A percentile compares a stretch with the other conserved stretches of the same genome.
Evolutionary conservation across 2,888 invertebrate genomes (phyloP).

Genomic region (Drosophila picticornis): DNA sequence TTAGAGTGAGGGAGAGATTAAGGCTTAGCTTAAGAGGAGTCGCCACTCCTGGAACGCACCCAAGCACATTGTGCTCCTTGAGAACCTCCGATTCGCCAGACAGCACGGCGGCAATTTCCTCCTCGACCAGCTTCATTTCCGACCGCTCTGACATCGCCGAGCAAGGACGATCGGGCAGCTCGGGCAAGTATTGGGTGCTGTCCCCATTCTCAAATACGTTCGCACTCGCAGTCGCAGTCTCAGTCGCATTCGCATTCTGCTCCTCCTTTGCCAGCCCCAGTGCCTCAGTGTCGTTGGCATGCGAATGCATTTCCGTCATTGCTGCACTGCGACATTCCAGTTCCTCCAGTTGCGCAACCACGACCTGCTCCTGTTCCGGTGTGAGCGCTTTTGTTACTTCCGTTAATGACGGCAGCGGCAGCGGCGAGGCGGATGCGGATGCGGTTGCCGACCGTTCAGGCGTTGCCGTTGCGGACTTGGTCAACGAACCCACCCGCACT

Average conservation of each 20-base stretch:
- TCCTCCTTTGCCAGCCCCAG: background rate
- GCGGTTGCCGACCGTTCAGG: slow-evolving; percentile 38
- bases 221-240: background rate
- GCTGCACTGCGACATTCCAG: slow-evolving; percentile 57
- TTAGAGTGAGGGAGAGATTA: slow-evolving; percentile 25
- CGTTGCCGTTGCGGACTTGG: slow-evolving; percentile 64
- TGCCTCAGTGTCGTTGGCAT: slow-evolving; percentile 27
- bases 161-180: slow-evolving; percentile 76
- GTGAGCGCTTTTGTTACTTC: slow-evolving; percentile 72
- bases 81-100: slow-evolving; percentile 90
- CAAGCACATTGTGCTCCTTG: slow-evolving; percentile 89
- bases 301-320: slow-evolving; percentile 72
- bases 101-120: slow-evolving; percentile 89
- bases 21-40: slow-evolving; percentile 20
- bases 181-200: slow-evolving; percentile 61
- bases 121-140: slow-evolving; percentile 87
- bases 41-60: slow-evolving; percentile 49
- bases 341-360: slow-evolving; percentile 29
- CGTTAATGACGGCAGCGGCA: slow-evolving; percentile 55
- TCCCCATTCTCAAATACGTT: slow-evolving; percentile 5
- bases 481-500: slow-evolving; percentile 69
- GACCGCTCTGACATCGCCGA: slow-evolving; percentile 77
- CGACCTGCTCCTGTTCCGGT: slow-evolving; percentile 57
- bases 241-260: background rate
- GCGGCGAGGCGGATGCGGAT: slow-evolving; percentile 30